Base-by-base conservation (phyloP, 2,888 invertebrate species). In the Napeogenes sylphis region DNA sequence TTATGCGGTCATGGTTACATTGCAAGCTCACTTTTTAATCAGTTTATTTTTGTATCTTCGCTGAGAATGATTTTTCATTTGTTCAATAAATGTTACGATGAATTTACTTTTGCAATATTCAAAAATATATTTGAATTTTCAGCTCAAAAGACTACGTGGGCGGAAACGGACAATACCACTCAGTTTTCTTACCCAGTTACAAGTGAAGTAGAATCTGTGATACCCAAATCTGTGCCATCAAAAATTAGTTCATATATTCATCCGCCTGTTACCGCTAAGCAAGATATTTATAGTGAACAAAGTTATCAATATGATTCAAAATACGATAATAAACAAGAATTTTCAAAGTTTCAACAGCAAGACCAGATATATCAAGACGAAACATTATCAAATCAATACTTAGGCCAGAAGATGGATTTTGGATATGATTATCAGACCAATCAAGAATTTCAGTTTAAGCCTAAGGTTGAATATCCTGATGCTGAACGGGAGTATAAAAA, bases 131-230 rank as follows among this genome's bases (percentile, higher is more conserved):
- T 79, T 73, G 79, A 82, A 71, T 68, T 90, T 89, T 66, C 90
- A 90, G 90, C 87, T 80, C 90, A 89, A 80, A 89, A 88, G 77
- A 73, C 87, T 59, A 74, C 87, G 68, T 90, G 88, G 89, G 83
- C 81, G 69, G 89, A 89, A 74, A 72, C 82, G 46, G 90, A 90
- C 63, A 78, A 76, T 63, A 74, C 78, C 62, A 73, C 82, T 46
- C 84, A 86, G 70, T 87, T 87, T 76, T 82, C 84, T 54, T 89
- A 87, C 74, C 80, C 84, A 66, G 77, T 78, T 53, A 81, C 81
- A 58, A 84, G 79, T 81, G 85, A 82, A 63, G 81, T 81, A 64
- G 84, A 84, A 66, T 75, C 79, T 59, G 77, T 83, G 70, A 71
- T 84, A 76, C 68, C 82, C 62, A 86, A 84, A 73, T 78, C 84